These are phyloP conservation scores for Scaptomyza montana DNA, from an alignment of 1,140 invertebrate species.

Conservation along the genomic window DNA sequence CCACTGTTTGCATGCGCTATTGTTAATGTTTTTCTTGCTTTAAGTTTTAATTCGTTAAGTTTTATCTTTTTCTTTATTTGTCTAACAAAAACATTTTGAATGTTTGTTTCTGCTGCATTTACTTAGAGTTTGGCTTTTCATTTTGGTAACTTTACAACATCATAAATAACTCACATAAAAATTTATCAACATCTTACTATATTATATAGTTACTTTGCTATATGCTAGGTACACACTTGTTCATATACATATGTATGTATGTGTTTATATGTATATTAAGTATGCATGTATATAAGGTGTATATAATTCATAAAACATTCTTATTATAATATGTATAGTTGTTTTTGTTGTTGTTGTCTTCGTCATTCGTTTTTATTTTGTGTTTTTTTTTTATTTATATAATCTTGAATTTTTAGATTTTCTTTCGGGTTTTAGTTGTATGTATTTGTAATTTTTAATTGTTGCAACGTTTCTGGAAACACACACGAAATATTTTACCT, in stretches of 20 bases:
- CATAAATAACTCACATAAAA: slow-evolving; percentile 79
- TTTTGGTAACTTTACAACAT: slow-evolving; percentile 66
- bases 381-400: slow-evolving; percentile 11
- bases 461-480: not conserved
- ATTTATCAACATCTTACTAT: slow-evolving; percentile 72
- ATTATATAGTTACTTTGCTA: slow-evolving; percentile 20
- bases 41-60: slow-evolving; percentile 37
- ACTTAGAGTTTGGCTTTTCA: slow-evolving; percentile 27
- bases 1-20: slow-evolving; percentile 8
- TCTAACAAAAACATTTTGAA: slow-evolving; percentile 22
- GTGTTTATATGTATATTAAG: not conserved
- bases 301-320: slow-evolving; percentile 80
- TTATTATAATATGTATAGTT: slow-evolving; percentile 67
- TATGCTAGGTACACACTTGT: slow-evolving; percentile 23
- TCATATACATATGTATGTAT: slow-evolving; percentile 6
- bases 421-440: slow-evolving; percentile 10
- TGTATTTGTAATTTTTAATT: not conserved
- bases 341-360: slow-evolving; percentile 26
- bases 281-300: slow-evolving; percentile 58
- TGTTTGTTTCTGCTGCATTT: slow-evolving; percentile 12
- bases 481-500: not conserved
- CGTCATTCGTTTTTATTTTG: slow-evolving; percentile 7
- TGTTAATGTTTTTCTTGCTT: slow-evolving; percentile 69
- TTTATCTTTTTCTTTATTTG: not conserved
- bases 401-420: not conserved